Evolutionary conservation across 2,888 invertebrate species (phyloP), one percentile per base, ranked within the genome.

Genomic region (Gonocerus acuteangulatus): DNA sequence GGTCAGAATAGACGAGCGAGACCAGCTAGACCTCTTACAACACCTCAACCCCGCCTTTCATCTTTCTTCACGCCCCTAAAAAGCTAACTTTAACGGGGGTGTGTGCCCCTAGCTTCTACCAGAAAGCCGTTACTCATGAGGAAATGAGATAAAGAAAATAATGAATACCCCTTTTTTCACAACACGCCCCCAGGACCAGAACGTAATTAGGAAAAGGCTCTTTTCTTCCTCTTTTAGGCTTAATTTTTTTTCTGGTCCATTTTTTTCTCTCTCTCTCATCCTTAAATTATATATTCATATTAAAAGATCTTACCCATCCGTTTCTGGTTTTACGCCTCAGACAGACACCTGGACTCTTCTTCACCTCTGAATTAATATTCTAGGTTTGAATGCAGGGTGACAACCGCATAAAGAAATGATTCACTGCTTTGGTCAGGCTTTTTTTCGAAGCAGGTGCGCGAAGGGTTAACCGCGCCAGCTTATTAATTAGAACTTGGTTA

Each of bases 121-220:
- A 49, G 49, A 49, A 49, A 32, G 27, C 49, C 49, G 49, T 49
- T 49, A 49, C 34, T 49, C 49, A 49, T 49, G 49, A 49, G 49
- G 49, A 49, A 34, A 34, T 49, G 49, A 32, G 34, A 49, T 18
- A 32, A 49, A 49, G 49, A 49, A 49, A 49, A 49, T 49, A 49
- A 49, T 49, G 34, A 48, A 27, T 48, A 15, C 27, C 27, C 27
- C 27, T 34, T 49, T 49, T 48, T 49, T 32, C 32, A 27, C 23
- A 3, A 11, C 27, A 2, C 23, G 34, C 34, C 34, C 34, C 18
- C 34, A 23, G 34, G 49, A 11, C 23, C 49, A n/a, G 32, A 49
- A 18, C 49, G 32, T 32, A 49, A 49, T 49, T 49, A 49, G 49
- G 23, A 32, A 32, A 49, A 49, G 34, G 32, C 27, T 13, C 15